Evolutionary conservation across 2,888 invertebrate species (phyloP).

Genomic region (Heliconius aoede): DNA sequence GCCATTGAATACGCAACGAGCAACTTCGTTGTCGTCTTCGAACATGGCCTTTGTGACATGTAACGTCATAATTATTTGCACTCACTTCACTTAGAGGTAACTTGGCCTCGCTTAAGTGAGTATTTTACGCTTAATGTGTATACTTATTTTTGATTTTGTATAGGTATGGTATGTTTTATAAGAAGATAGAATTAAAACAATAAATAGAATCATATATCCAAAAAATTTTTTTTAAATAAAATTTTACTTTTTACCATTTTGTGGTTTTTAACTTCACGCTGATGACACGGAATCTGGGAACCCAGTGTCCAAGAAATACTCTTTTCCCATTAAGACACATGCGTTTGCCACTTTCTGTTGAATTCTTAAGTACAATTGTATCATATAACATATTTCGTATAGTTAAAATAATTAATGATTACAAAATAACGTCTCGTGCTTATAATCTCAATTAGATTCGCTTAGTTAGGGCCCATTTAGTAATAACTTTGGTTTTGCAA

Average conservation of each 20-base stretch:
- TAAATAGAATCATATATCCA: no score
- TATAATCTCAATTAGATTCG: not conserved
- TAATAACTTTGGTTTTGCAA: not conserved
- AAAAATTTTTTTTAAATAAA: no score
- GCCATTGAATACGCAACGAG: not conserved
- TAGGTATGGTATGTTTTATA: not conserved
- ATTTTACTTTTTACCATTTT: no score
- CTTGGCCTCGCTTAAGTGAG: not conserved
- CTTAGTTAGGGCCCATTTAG: not conserved
- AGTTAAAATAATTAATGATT: no score
- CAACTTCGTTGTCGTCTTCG: not conserved
- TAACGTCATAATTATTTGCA: slow-evolving; percentile 1
- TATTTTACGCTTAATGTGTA: not conserved
- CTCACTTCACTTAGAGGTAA: not conserved
- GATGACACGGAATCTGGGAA: no score
- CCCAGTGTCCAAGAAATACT: no score
- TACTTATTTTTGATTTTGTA: not conserved
- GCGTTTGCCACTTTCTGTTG: no score
- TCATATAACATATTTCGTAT: not conserved
- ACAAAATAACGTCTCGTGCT: not conserved
- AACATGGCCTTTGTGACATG: slow-evolving; percentile 2
- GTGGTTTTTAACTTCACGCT: no score
- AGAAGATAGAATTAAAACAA: no score
- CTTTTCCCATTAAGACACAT: no score
- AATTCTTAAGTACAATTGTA: not conserved